Percentiles rank a stretch among this genome's conserved stretches.
Evolutionary conservation across 1,140 invertebrate species (phyloP).

Genomic region (Leptopilina clavipes): DNA sequence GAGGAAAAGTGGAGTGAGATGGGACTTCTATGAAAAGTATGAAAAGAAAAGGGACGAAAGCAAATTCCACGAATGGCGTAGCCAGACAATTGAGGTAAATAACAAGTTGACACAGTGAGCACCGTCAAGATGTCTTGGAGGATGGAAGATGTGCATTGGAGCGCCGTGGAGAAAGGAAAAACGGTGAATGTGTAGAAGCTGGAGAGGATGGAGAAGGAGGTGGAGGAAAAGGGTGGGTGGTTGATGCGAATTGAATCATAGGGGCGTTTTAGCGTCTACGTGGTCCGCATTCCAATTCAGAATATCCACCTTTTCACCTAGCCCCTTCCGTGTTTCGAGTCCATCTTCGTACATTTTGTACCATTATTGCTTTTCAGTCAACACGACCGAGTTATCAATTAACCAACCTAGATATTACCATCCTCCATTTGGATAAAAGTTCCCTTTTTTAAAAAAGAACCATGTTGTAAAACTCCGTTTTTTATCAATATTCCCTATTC

Average conservation of each 20-base stretch:
- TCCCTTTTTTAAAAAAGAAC: too few relatives aligned
- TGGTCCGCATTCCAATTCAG: slow-evolving; percentile 68
- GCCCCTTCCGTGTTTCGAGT: slow-evolving; percentile 15
- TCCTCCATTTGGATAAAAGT: background rate
- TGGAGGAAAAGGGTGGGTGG: slow-evolving; percentile 55
- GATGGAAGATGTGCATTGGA: slow-evolving; percentile 34
- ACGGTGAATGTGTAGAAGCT: slow-evolving; percentile 34
- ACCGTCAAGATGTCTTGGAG: slow-evolving; percentile 38
- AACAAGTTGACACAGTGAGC: slow-evolving; percentile 48
- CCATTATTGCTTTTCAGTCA: slow-evolving; percentile 52
- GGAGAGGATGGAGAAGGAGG: slow-evolving; percentile 45
- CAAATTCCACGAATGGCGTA: slow-evolving; percentile 38
- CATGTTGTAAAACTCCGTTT: too few relatives aligned
- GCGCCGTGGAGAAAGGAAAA: slow-evolving; percentile 20
- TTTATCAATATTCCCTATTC: too few relatives aligned
- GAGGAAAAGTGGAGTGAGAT: background rate
- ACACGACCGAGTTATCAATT: slow-evolving; percentile 38
- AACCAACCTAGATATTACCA: background rate
- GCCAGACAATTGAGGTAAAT: slow-evolving; percentile 47
- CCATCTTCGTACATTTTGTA: slow-evolving; percentile 26
- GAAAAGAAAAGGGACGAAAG: slow-evolving; percentile 33
- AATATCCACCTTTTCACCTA: slow-evolving; percentile 50
- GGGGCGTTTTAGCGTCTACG: slow-evolving; percentile 73
- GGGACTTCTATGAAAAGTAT: slow-evolving; percentile 6
- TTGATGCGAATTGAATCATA: slow-evolving; percentile 74